Evolutionary conservation across 2,113 vertebrate genomes (phyloP).

Genomic region (Hemicordylus capensis): DNA sequence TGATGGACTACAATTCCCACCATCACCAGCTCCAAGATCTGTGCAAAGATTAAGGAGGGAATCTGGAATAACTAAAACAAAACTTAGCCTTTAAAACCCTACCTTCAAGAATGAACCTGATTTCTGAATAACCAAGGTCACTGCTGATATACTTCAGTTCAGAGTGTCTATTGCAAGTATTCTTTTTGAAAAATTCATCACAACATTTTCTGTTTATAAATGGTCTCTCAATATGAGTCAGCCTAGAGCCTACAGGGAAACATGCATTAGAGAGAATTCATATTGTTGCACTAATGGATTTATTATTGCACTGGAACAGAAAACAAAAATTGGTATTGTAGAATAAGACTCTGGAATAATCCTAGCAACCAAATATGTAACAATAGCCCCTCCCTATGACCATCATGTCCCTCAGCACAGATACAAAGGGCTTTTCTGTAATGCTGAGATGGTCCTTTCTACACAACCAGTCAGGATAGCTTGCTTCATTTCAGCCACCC

Average conservation of each 20-base stretch:
- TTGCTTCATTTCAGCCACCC: background rate
- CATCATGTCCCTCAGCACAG: background rate
- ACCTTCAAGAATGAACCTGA: background rate
- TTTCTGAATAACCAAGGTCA: background rate
- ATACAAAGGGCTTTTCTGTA: background rate
- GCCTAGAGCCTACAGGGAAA: background rate
- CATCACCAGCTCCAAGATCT: background rate
- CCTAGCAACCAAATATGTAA: background rate
- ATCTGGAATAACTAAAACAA: too few species aligned
- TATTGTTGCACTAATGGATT: background rate
- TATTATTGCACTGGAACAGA: conserved; percentile 3
- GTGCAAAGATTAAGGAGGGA: background rate
- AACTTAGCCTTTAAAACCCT: background rate
- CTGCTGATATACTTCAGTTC: background rate
- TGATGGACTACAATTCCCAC: too few species aligned
- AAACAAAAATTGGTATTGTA: conserved; percentile 5
- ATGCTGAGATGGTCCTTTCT: background rate
- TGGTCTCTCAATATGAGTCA: conserved; percentile 7
- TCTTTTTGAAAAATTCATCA: background rate
- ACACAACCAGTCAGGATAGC: background rate
- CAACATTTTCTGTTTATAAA: conserved; percentile 1
- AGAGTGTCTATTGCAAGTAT: background rate
- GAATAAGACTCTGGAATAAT: background rate
- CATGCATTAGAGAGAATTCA: background rate
- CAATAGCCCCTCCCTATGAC: background rate